Evolutionary conservation across 2,888 invertebrate genomes (phyloP), one percentile per base, ranked within the genome.

Genomic region (Sisyra terminalis): DNA sequence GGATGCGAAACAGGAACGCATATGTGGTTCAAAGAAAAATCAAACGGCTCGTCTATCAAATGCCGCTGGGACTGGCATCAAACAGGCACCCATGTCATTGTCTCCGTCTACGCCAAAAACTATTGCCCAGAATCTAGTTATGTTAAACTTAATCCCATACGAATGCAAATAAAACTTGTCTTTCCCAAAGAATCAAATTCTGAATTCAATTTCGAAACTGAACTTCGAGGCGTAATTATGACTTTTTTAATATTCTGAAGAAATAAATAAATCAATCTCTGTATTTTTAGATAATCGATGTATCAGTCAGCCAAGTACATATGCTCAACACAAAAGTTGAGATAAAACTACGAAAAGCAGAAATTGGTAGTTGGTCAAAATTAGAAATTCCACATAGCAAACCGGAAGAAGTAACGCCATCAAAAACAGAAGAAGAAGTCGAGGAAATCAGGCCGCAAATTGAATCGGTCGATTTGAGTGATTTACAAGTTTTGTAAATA

Each of bases 11-110:
- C 70, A 44, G 96, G 93, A 4, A 69, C 69, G 39, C 98, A 98
- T 64, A 66, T 79, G 46, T 98, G 96, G 94, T 67, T 71, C 48
- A 74, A 78, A 58, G 78, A 82, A 75, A 64, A 68, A 47, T 53
- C 63, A 3, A 62, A 71, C 45, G 67, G 69, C 39, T 71, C 67
- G 38, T 64, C 65, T 4, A 66, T 74, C 1, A 68, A 75, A 45
- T 94, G 94, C 57, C 75, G 93, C 16, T 79, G 85, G 70, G 96
- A 97, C 59, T 93, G 92, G 86, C 90, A 94, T 64, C 96, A 97
- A 66, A 96, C 94, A 1, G 78, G 78, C 0, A 71, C 77, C 1
- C 71, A 75, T 58, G 84, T 96, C 0, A 81, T 85, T 46, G 74
- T 96, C 39, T 82, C 92, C 30, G 73, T 96, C 36, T 97, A 88